Evolutionary conservation across 64 coral and sea anemone genomes (phyloP), one percentile per base, ranked within the genome.

Genomic region (Stichodactyla mertensii): DNA sequence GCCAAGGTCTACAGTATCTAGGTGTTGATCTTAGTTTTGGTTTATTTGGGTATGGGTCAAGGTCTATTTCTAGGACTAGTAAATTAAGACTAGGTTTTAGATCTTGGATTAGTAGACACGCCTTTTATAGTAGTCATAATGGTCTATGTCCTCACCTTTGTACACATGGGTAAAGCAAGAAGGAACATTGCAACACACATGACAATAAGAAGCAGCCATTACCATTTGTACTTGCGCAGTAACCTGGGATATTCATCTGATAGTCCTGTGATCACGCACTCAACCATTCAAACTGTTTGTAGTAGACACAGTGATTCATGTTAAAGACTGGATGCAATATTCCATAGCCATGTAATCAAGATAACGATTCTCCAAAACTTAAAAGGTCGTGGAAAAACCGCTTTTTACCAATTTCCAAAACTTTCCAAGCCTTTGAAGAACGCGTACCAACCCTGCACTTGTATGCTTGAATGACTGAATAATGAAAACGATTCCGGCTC

Each of bases 191-290:
- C 0, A 22, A 92, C 16, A 71, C 94, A 95, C 2, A 81, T 51
- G 0, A 61, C 57, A 13, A 92, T 90, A 22, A 95, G 81, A 53
- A 95, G 86, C 5, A 95, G 71, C 61, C 84, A 89, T 84, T 95
- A 60, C 61, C 84, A 89, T 84, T 95, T 95, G 88, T 95, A 95
- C n/a, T 86, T 89, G 52, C 91, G 78, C 8, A 95, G 79, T 31
- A 92, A 95, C 31, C 92, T 95, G 55, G 94, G 94, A 22, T 95
- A 95, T 78, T 95, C 94, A 52, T 95, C 94, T 59, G 91, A 87
- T 31, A 95, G 84, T 74, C 90, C 94, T 51, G 94, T 95, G 62
- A 95, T 86, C 4, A 95, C 94, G 55, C 90, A 92, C 55, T 95
- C 94, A 16, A 95, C 94, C 88, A 95, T 90, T 10, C 91, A 88